Evolutionary conservation across 2,888 invertebrate species (phyloP), one percentile per base, ranked within the genome.

Genomic region (Aspidiotus rigidus): DNA sequence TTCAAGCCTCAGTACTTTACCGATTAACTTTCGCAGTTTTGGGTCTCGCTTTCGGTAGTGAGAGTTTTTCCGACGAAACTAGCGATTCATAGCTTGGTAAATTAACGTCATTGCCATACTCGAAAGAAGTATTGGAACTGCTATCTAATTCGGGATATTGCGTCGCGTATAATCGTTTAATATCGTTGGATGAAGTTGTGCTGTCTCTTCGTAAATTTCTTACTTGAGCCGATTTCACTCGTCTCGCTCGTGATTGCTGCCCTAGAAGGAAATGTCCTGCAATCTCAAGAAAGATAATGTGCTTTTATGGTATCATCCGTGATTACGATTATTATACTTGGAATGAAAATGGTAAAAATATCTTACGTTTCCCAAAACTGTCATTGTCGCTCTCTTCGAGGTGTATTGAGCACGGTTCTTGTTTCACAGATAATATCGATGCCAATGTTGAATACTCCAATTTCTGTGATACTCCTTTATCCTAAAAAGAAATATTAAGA

Each of bases 311-410:
- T 28, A 28, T 28, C 28, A 28, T 28, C 28, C 1, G 28, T 28
- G 28, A 28, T 28, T 28, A 28, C 28, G 28, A 28, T 28, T 28
- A 28, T 28, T 28, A 28, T 5, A 28, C 28, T 3, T 28, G 28
- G 5, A 28, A 3, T 28, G n/a, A n/a, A n/a, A 28, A 28, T 28
- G 28, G 28, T 28, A 28, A 28, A n/a, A 28, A 28, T 28, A 13
- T 49, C 11, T 39, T 8, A 69, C 69, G 62, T 57, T 56, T 57
- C 10, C 28, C 69, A 15, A 62, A 56, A 44, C 69, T 69, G 17
- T 75, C 74, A 63, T 85, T 86, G 75, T 86, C 87, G 72, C 84
- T 86, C 15, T 84, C 83, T 70, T 82, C 81, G 70, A 61, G 53
- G 53, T 57, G 57, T 44, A 69, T 62, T 40, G 55, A 62, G 62